Conservation (phyloP, 2,888 invertebrate species). For the Trypoxylon attenuatum region DNA sequence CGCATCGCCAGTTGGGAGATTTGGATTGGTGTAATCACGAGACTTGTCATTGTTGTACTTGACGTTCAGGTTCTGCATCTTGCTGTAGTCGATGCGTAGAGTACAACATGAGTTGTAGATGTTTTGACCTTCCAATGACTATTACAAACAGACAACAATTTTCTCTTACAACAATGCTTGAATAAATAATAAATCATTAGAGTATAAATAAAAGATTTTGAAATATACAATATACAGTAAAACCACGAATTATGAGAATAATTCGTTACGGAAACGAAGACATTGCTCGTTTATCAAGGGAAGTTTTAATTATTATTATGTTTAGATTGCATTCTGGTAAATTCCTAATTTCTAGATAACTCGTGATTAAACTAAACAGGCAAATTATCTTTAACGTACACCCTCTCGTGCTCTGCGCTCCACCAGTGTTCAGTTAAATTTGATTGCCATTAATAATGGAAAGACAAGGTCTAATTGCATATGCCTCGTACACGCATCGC, state of each 20-base stretch:
- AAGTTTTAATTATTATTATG: no score
- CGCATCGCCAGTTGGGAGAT: constrained; percentile 94
- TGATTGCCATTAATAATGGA: constrained; percentile 1
- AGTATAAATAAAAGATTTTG: no score
- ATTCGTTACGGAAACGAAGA: no score
- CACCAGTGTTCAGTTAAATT: no score
- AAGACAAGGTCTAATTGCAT: not conserved
- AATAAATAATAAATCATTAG: not conserved
- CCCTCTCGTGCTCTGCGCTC: not conserved
- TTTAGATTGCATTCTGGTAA: no score
- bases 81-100: constrained; percentile 98
- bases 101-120: constrained; percentile 99
- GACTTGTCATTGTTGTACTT: constrained; percentile 99
- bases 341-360: no score
- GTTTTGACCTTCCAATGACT: constrained; percentile 98
- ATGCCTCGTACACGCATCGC: not conserved
- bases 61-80: constrained; percentile 97
- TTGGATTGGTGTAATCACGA: constrained; percentile 98
- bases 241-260: no score
- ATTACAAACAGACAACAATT: constrained; percentile 61
- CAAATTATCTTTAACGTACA: no score
- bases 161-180: not conserved
- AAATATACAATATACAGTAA: no score
- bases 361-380: no score
- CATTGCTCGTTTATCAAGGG: no score